Conservation (phyloP, 2,888 invertebrate genomes). For the Merodon equestris region DNA sequence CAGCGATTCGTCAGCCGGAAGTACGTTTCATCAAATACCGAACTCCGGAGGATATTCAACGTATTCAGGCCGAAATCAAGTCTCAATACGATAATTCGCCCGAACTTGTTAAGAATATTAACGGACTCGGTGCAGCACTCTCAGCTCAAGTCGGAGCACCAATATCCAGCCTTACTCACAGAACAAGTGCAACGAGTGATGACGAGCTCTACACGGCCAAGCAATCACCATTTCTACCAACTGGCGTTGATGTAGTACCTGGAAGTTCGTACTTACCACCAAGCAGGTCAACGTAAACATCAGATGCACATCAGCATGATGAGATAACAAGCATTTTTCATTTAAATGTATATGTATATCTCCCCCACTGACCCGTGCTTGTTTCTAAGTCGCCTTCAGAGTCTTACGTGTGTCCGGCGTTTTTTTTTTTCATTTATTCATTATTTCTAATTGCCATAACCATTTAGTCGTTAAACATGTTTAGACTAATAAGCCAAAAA, state of each 20-base stretch:
- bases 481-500: constrained; percentile 28
- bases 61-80: constrained; percentile 48
- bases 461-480: constrained; percentile 42
- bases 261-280: constrained; percentile 75
- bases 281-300: background rate
- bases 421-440: constrained; percentile 1
- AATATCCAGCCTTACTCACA: background rate
- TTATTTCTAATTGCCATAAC: constrained; percentile 30
- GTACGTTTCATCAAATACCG: constrained; percentile 69
- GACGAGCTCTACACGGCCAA: constrained; percentile 33
- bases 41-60: constrained; percentile 58
- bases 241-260: constrained; percentile 75
- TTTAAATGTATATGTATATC: background rate
- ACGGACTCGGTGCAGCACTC: constrained; percentile 1
- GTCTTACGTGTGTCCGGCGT: background rate
- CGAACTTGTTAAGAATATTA: constrained; percentile 11
- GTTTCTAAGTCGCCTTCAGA: background rate
- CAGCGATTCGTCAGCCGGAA: constrained; percentile 62
- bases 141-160: background rate
- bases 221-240: constrained; percentile 72
- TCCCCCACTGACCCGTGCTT: background rate
- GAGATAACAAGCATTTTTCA: background rate
- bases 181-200: constrained; percentile 7
- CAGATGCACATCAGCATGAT: background rate
- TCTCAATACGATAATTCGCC: constrained; percentile 45